Conservation (phyloP, 2,113 vertebrate species). For the Sialia sialis region DNA sequence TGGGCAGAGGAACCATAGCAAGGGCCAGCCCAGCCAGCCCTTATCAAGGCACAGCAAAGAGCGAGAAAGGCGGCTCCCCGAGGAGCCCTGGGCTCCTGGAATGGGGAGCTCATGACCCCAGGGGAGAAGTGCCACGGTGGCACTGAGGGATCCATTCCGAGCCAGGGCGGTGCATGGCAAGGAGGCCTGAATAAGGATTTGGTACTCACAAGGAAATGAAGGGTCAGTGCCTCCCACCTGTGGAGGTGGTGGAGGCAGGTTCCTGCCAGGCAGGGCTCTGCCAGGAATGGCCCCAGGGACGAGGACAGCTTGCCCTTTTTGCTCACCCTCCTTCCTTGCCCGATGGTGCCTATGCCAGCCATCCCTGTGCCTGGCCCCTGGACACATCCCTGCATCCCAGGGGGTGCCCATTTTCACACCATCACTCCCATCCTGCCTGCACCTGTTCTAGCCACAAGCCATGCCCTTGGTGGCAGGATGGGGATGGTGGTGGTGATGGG, state of each 20-base stretch:
- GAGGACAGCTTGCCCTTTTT: neutral
- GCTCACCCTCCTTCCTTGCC: neutral
- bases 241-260: neutral
- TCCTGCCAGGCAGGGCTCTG: neutral
- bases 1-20: neutral
- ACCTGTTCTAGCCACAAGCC: neutral
- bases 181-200: neutral
- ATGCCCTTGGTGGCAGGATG: neutral
- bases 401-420: fast-evolving
- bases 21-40: neutral
- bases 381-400: neutral
- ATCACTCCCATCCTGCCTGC: fast-evolving
- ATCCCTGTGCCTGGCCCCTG: neutral
- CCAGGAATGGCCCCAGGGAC: neutral
- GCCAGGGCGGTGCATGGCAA: fast-evolving
- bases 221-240: neutral
- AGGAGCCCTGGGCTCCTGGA: neutral
- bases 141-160: fast-evolving
- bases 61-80: fast-evolving
- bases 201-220: neutral
- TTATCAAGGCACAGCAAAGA: neutral
- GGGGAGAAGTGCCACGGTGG: neutral
- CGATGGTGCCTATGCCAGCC: neutral
- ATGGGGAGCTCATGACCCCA: fast-evolving
- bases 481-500: fast-evolving